Conservation (phyloP, 2,113 vertebrate genomes). For the Potamarius usumacintae region DNA sequence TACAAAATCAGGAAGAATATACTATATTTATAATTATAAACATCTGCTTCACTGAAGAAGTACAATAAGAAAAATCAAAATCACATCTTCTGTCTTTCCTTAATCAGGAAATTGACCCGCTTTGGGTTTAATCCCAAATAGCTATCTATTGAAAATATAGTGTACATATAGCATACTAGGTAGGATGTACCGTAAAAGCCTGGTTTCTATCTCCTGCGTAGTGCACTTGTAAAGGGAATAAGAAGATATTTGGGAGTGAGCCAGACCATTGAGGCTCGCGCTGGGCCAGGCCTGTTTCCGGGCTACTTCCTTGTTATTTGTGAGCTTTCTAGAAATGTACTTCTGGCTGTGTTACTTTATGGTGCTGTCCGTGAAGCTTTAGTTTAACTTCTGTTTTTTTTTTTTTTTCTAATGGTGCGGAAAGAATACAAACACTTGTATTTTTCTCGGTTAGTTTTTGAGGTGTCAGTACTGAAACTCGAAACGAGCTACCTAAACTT, state of each 20-base stretch:
- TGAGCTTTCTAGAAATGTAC: not conserved
- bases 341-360: not conserved
- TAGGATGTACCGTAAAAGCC: not conserved
- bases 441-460: not conserved
- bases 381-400: not conserved
- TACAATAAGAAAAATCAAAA: not conserved
- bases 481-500: too few relatives aligned
- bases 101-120: not conserved
- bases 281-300: slow-evolving; percentile 34
- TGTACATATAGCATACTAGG: not conserved
- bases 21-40: not conserved
- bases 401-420: not conserved
- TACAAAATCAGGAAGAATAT: not conserved
- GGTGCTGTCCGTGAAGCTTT: not conserved
- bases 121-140: not conserved
- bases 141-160: not conserved
- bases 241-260: not conserved
- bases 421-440: not conserved
- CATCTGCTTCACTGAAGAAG: not conserved
- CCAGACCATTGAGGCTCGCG: not conserved
- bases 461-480: not conserved
- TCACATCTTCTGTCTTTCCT: not conserved
- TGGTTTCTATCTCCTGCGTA: not conserved
- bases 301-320: slow-evolving; percentile 58
- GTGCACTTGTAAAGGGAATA: slow-evolving; percentile 10